phyloP scores from a whole-genome alignment of 2,888 invertebrate species.

The Acanthopleura granulata region DNA sequence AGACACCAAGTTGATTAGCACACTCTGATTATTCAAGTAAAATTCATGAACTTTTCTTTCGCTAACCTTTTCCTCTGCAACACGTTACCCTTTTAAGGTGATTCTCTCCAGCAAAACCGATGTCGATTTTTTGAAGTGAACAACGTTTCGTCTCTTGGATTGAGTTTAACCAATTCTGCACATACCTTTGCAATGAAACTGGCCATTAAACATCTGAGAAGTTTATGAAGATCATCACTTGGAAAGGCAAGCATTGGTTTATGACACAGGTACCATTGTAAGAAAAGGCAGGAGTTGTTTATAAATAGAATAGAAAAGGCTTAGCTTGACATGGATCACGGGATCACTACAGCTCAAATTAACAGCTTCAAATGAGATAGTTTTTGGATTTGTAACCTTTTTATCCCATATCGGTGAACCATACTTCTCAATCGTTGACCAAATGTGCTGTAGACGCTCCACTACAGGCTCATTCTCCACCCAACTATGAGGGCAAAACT shows the following conservation, averaged over 20 bases:
- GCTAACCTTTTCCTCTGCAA: not conserved
- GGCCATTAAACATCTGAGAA: not conserved
- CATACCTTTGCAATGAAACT: not conserved
- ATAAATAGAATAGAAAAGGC: not conserved
- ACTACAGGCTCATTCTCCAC: constrained; percentile 23
- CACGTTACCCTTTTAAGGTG: not conserved
- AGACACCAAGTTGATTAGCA: not conserved
- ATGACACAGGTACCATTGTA: not conserved
- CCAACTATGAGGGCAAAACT: constrained; percentile 26
- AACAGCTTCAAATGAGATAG: not conserved
- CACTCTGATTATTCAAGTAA: not conserved
- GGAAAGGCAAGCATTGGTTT: constrained; percentile 17
- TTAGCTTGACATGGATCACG: not conserved
- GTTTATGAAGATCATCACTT: not conserved
- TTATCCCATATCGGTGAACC: not conserved
- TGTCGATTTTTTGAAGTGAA: not conserved
- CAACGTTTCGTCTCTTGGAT: not conserved
- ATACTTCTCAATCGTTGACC: not conserved
- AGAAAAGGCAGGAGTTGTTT: not conserved
- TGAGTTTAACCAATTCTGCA: not conserved
- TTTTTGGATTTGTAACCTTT: not conserved
- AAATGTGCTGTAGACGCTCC: constrained; percentile 1
- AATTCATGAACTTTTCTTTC: no score
- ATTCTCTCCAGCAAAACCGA: not conserved
- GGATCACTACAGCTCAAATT: not conserved